A percentile compares a stretch with the other conserved stretches of the same genome.
These are phyloP conservation scores for Antechinus stuartii DNA, from an alignment of 2,113 vertebrate species.

Conservation along the genomic window DNA sequence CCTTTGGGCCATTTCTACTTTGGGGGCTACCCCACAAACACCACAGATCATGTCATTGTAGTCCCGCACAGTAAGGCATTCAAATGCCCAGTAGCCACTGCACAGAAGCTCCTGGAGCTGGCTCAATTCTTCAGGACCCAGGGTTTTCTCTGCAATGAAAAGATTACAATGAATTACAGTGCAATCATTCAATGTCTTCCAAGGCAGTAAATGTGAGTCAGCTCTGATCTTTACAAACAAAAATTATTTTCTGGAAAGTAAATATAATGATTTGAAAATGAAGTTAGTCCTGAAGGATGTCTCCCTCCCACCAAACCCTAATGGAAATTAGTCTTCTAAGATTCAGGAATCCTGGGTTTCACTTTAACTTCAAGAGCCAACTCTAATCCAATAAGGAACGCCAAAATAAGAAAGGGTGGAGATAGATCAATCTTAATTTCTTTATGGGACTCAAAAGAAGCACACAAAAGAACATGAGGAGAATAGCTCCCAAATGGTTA, in stretches of 20 bases:
- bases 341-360: neutral
- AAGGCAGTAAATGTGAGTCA: neutral
- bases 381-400: neutral
- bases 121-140: conserved; percentile 86
- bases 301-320: neutral
- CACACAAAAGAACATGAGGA: neutral
- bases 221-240: neutral
- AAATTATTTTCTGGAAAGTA: neutral
- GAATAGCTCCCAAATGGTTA: neutral
- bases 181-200: neutral
- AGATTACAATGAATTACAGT: conserved; percentile 27
- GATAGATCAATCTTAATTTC: neutral
- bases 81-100: conserved; percentile 98
- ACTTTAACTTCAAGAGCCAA: neutral
- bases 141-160: conserved; percentile 87
- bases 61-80: conserved; percentile 95
- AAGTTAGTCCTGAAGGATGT: neutral
- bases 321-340: neutral
- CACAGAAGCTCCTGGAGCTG: conserved; percentile 93
- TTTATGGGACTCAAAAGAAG: neutral
- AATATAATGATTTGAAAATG: neutral
- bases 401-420: neutral
- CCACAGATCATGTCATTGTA: conserved; percentile 99
- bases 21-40: conserved; percentile 95
- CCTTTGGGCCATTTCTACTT: conserved; percentile 94